Evolutionary conservation across 2,888 invertebrate species (phyloP).

Genomic region (Portevinia maculata): DNA sequence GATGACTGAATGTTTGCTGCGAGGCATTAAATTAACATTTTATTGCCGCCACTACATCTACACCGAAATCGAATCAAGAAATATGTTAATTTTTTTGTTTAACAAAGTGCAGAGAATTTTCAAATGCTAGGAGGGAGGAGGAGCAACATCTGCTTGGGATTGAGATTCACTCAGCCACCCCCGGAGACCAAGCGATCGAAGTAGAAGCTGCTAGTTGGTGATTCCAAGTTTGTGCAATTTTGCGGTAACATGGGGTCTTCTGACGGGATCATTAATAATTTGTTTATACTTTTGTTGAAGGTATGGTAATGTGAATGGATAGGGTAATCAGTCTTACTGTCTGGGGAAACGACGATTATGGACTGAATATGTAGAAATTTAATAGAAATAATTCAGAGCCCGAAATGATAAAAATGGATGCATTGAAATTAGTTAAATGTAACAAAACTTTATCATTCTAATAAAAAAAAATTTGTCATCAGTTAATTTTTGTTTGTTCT

Average conservation of each 20-base stretch:
- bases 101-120: slow-evolving; percentile 35
- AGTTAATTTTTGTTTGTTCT: too few species aligned
- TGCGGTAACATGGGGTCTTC: slow-evolving; percentile 55
- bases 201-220: slow-evolving; percentile 47
- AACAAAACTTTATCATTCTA: too few species aligned
- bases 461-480: too few species aligned
- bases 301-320: slow-evolving; percentile 63
- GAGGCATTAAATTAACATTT: slow-evolving; percentile 65
- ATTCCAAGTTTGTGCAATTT: slow-evolving; percentile 66
- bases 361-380: slow-evolving; percentile 11
- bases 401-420: background rate
- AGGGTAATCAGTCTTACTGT: slow-evolving; percentile 50
- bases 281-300: slow-evolving; percentile 29
- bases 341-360: slow-evolving; percentile 28
- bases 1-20: slow-evolving; percentile 71
- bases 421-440: too few species aligned
- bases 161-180: background rate
- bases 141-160: slow-evolving; percentile 19
- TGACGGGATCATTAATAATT: slow-evolving; percentile 71
- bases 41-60: slow-evolving; percentile 58
- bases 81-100: slow-evolving; percentile 44
- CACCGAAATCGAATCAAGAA: slow-evolving; percentile 72
- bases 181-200: slow-evolving; percentile 41
- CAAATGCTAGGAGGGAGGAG: slow-evolving; percentile 32
- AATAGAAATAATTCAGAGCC: background rate